Base-by-base conservation (phyloP, 2,113 vertebrate species). In the Zonotrichia leucophrys region DNA sequence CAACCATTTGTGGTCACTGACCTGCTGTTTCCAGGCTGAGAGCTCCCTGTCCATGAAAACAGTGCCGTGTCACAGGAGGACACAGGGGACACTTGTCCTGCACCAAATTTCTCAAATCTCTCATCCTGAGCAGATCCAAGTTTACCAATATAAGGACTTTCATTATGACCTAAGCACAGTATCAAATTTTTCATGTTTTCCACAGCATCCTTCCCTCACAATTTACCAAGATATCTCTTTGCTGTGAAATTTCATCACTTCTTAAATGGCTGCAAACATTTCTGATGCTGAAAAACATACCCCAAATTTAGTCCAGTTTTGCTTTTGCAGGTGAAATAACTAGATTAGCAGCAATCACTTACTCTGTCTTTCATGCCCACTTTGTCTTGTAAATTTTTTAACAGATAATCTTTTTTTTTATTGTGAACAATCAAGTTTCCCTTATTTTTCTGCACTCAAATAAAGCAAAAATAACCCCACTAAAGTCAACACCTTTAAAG, bases 1-100 rank as follows among this genome's bases (percentile, higher is more conserved):
- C 4, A 2, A 0, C 12, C 12, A 3, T 52, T 74, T 70, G 42
- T 53, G 66, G 17, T 20, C 41, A 9, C 10, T 64, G 46, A 25
- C 4, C 14, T 70, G 8, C 1, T 5, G 0, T 25, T 49, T 44
- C n/a, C 7, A 12, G 1, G 4, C 16, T 82, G 46, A 11, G 24
- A 66, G 6, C 14, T 70, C n/a, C 4, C 23, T 30, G 27, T 19
- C 33, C 20, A 4, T 22, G 15, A 1, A 15, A n/a, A 39, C 0
- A 35, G 8, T 30, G 31, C 5, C 0, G 1, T 28, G 17, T 11
- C 46, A 44, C 41, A 58, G 49, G 10, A 90, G 23, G 9, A 69
- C 18, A 13, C 2, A 37, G 30, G 4, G 64, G 11, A 63, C 15
- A 9, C 8, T 20, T 25, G 10, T 44, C 44, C 35, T 70, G 11